phyloP scores from a whole-genome alignment of 2,797 vertebrate genomes.

The Lacerta viridis region DNA sequence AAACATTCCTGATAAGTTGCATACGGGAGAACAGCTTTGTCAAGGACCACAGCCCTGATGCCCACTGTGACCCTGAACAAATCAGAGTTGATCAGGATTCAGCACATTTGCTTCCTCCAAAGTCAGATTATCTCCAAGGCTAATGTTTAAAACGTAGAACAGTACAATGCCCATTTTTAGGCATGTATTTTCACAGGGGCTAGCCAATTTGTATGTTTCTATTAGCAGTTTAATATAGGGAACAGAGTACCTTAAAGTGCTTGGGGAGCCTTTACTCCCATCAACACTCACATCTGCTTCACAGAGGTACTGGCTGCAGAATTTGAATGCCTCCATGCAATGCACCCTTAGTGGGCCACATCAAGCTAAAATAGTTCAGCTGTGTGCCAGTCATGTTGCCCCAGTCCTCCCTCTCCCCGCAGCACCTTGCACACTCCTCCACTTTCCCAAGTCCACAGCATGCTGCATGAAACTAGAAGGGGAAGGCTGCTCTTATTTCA shows the following conservation, averaged over 20 bases:
- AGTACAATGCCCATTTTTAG: slow-evolving; percentile 3
- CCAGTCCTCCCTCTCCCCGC: no score
- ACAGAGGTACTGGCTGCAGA: background rate
- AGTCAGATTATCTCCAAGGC: slow-evolving; percentile 21
- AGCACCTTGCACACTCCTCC: background rate
- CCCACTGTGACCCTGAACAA: slow-evolving; percentile 20
- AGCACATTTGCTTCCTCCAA: slow-evolving; percentile 12
- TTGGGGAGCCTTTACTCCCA: background rate
- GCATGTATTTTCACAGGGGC: background rate
- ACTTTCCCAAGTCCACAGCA: background rate
- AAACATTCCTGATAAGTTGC: slow-evolving; percentile 15
- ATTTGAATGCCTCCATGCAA: background rate
- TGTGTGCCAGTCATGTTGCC: background rate
- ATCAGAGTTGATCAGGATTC: slow-evolving; percentile 21
- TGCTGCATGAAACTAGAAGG: background rate
- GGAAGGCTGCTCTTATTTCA: background rate
- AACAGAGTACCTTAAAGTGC: background rate
- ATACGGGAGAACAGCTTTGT: slow-evolving; percentile 10
- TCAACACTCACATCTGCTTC: background rate
- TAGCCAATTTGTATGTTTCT: slow-evolving; percentile 14
- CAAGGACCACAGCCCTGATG: slow-evolving; percentile 4
- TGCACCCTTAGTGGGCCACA: background rate
- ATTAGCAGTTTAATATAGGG: background rate
- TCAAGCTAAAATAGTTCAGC: background rate
- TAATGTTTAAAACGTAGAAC: slow-evolving; percentile 15